phyloP scores from a whole-genome alignment of 2,888 invertebrate species.

The Himalopsyche japonica region DNA sequence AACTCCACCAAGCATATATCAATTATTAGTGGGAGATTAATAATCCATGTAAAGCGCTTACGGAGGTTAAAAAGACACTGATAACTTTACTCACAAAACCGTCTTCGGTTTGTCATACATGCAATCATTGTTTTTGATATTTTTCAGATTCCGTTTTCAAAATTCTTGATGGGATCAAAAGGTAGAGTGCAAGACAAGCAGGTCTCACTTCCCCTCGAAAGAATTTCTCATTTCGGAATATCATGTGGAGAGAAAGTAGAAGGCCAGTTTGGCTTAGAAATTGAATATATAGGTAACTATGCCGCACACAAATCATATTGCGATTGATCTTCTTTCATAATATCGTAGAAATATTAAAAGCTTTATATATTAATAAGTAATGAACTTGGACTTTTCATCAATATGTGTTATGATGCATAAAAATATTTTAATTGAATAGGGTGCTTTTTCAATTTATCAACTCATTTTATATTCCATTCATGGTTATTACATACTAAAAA shows the following conservation, averaged over 20 bases:
- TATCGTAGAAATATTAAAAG: background rate
- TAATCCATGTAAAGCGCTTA: too few species aligned
- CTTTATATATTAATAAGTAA: background rate
- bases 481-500: too few species aligned
- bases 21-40: too few species aligned
- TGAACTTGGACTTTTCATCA: too few species aligned
- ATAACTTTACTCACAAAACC: background rate
- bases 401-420: too few species aligned
- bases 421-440: too few species aligned
- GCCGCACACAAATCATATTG: background rate
- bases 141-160: conserved; percentile 90
- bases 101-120: too few species aligned
- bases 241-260: conserved; percentile 76
- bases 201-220: conserved; percentile 60
- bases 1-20: too few species aligned
- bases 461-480: too few species aligned
- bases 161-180: conserved; percentile 81
- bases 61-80: background rate
- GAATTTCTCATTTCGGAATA: conserved; percentile 78
- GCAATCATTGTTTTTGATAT: conserved; percentile 19
- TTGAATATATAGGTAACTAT: conserved; percentile 80
- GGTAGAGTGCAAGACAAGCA: conserved; percentile 88
- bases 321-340: background rate
- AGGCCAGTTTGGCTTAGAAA: conserved; percentile 87
- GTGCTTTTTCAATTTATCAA: too few species aligned